These are phyloP conservation scores for Euphonia xanthogaster DNA, from an alignment of 2,797 vertebrate species.

Conservation along the genomic window DNA sequence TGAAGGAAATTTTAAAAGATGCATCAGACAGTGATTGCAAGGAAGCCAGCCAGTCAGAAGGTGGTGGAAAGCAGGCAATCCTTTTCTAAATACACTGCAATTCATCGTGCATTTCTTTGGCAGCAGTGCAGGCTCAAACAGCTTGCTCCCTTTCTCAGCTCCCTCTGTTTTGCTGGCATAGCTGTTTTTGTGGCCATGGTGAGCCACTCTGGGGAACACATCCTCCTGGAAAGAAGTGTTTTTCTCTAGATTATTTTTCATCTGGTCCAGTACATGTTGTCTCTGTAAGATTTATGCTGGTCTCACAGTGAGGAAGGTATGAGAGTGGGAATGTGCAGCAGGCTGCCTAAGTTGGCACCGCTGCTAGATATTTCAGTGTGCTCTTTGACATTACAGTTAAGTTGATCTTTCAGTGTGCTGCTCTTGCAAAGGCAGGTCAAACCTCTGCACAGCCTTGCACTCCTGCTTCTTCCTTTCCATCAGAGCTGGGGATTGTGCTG, in stretches of 20 bases:
- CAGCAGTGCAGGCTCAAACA: neutral
- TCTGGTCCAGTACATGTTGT: conserved; percentile 35
- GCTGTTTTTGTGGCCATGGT: conserved; percentile 20
- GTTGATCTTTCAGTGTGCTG: neutral
- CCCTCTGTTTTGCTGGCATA: conserved; percentile 43
- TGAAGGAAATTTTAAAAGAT: neutral
- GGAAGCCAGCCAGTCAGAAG: neutral
- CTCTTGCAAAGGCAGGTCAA: neutral
- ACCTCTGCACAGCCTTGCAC: neutral
- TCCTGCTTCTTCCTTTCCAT: neutral
- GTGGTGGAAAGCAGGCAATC: neutral
- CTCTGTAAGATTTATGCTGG: conserved; percentile 22
- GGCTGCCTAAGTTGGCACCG: neutral
- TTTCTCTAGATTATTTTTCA: conserved; percentile 46
- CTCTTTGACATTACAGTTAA: conserved; percentile 13
- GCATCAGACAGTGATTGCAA: neutral
- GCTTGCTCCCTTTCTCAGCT: neutral
- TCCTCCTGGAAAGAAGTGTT: conserved; percentile 47
- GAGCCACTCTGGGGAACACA: conserved; percentile 12
- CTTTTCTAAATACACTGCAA: neutral
- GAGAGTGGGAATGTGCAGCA: conserved; percentile 40
- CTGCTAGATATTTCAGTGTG: neutral
- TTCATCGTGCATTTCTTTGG: conserved; percentile 21
- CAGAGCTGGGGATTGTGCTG: neutral
- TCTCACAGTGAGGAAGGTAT: conserved; percentile 40